A percentile compares a stretch with the other conserved stretches of the same genome.
phyloP scores from a whole-genome alignment of 2,888 invertebrate species.

The Macrosiphum euphorbiae region DNA sequence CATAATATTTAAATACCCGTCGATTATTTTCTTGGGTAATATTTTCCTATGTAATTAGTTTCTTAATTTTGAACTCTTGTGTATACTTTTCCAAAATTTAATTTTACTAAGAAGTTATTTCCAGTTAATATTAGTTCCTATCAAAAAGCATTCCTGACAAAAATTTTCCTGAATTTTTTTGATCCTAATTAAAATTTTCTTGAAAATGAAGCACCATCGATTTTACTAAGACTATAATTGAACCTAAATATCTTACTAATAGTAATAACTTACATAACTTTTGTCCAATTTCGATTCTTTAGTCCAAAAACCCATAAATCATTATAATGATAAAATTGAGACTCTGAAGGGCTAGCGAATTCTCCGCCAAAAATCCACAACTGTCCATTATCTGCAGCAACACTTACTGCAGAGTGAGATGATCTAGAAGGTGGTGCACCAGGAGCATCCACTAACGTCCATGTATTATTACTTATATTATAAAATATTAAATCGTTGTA shows the following conservation, averaged over 20 bases:
- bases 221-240: not conserved
- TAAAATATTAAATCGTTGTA: slow-evolving; percentile 90
- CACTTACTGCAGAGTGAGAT: slow-evolving; percentile 87
- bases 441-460: slow-evolving; percentile 85
- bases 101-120: no score
- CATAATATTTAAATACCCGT: no score
- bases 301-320: slow-evolving; percentile 91
- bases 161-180: no score
- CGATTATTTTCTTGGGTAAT: no score
- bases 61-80: no score
- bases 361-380: slow-evolving; percentile 91
- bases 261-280: slow-evolving; percentile 72
- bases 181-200: no score
- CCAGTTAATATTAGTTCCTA: no score
- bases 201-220: no score
- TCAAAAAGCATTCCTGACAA: no score
- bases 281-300: slow-evolving; percentile 85
- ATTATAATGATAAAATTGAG: slow-evolving; percentile 93
- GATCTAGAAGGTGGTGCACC: slow-evolving; percentile 90
- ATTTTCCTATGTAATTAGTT: no score
- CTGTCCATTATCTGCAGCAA: slow-evolving; percentile 81
- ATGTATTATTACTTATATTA: slow-evolving; percentile 83
- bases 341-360: slow-evolving; percentile 89
- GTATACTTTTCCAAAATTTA: no score
- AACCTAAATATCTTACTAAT: not conserved